Conservation (phyloP, 1,140 invertebrate genomes). For the Archivesica marissinica region DNA sequence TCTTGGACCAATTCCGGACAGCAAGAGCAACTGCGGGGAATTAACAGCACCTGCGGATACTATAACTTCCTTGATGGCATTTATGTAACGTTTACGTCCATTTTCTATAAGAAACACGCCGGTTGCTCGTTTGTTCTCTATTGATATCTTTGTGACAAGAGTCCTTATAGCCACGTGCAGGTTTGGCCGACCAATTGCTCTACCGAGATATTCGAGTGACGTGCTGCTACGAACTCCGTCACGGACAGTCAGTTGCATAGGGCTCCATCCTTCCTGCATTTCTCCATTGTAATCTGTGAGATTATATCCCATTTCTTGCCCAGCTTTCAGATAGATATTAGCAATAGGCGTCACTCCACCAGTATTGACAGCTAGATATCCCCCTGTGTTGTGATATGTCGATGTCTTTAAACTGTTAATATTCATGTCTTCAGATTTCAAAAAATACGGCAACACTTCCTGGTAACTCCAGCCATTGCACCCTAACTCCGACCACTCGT, state of each 20-base stretch:
- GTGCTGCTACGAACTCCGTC: slow-evolving; percentile 74
- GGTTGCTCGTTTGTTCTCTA: slow-evolving; percentile 66
- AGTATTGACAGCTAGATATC: slow-evolving; percentile 30
- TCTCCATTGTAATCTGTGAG: slow-evolving; percentile 70
- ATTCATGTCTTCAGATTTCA: slow-evolving; percentile 52
- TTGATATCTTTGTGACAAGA: slow-evolving; percentile 68
- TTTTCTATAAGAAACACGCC: slow-evolving; percentile 80
- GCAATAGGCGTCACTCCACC: slow-evolving; percentile 44
- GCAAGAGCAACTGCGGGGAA: slow-evolving; percentile 94
- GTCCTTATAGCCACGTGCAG: slow-evolving; percentile 72
- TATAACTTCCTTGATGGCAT: slow-evolving; percentile 92
- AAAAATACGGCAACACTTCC: slow-evolving; percentile 90
- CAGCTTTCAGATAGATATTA: slow-evolving; percentile 45
- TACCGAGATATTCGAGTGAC: slow-evolving; percentile 72
- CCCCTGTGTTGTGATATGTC: slow-evolving; percentile 47
- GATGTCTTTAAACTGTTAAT: slow-evolving; percentile 39
- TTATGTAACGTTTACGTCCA: slow-evolving; percentile 85
- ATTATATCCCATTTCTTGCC: slow-evolving; percentile 60
- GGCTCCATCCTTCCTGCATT: slow-evolving; percentile 60
- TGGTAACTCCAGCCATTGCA: slow-evolving; percentile 95
- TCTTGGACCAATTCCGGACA: slow-evolving; percentile 93
- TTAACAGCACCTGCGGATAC: slow-evolving; percentile 92
- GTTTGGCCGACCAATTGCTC: slow-evolving; percentile 69
- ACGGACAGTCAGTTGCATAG: slow-evolving; percentile 67
- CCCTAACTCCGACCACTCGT: slow-evolving; percentile 94